Evolutionary conservation across 2,888 invertebrate genomes (phyloP), one percentile per base, ranked within the genome.

Genomic region (Cerastis leucographa): DNA sequence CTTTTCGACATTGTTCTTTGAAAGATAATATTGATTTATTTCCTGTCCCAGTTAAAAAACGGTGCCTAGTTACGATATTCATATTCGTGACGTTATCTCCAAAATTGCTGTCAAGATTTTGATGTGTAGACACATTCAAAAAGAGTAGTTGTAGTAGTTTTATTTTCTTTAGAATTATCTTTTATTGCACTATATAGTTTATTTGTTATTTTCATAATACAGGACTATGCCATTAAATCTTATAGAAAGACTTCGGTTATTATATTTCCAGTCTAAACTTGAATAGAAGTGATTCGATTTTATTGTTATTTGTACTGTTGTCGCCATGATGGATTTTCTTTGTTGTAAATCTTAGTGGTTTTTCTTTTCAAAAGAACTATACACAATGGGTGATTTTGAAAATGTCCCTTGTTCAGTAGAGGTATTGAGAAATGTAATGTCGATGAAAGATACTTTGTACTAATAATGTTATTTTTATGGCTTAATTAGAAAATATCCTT

Each of bases 251-350:
- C 59, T 65, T 54, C 9, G 54, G 8, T 64, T 62, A 65, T 56
- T 65, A 59, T 40, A 67, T 59, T 67, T 62, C 11, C 64, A 62
- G 61, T 64, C 44, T 71, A 56, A 65, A 73, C 59, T 66, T 72
- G 17, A 65, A 69, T 70, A 71, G 65, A 62, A 72, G 71, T 70
- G 54, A 72, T 84, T 62, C 35, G 42, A 74, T 86, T 85, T 86
- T 78, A 86, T 86, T 78, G 77, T 80, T 70, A 79, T 80, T 69
- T 73, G 46, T 77, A 70, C 46, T 73, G 81, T 85, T 67, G 75
- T 78, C 59, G 49, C 62, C 62, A 65, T 77, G 51, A 87, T 85
- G 71, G 68, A 75, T 78, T 74, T 82, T 75, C 69, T 80, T 78
- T 79, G 65, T n/a, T 65, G 71, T 72, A 68, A 71, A 54, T 62